phyloP scores from a whole-genome alignment of 2,888 invertebrate species.

The Drosophila kanekoi region DNA sequence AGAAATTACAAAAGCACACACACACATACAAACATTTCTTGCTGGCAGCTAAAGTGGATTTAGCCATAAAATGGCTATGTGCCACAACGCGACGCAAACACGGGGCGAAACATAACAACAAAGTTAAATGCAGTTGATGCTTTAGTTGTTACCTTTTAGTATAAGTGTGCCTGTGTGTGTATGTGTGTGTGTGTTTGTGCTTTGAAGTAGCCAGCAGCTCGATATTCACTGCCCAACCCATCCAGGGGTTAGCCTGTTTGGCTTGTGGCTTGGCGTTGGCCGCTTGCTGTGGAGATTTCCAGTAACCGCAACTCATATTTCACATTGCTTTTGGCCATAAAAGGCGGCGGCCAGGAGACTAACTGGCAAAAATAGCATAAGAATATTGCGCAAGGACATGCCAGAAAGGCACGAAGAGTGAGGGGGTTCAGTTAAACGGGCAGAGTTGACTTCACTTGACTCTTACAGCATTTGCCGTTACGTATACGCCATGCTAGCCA shows the following conservation, averaged over 20 bases:
- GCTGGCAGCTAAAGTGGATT: constrained; percentile 70
- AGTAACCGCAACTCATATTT: constrained; percentile 79
- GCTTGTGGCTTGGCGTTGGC: constrained; percentile 22
- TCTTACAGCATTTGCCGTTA: constrained; percentile 48
- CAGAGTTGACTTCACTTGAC: constrained; percentile 65
- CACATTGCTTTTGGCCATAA: constrained; percentile 71
- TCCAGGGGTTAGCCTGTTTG: constrained; percentile 30
- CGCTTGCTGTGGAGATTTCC: constrained; percentile 57
- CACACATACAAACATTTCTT: constrained; percentile 23
- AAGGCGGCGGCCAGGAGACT: constrained; percentile 41
- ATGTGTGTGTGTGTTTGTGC: constrained; percentile 18
- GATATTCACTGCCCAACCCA: constrained; percentile 28
- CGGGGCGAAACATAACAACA: constrained; percentile 65
- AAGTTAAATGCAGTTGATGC: constrained; percentile 76
- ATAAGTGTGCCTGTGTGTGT: constrained; percentile 6
- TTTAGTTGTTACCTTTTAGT: constrained; percentile 61
- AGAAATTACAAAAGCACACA: constrained; percentile 44
- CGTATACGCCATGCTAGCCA: constrained; percentile 51
- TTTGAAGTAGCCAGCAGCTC: constrained; percentile 46
- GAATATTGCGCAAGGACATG: constrained; percentile 65
- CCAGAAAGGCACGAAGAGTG: constrained; percentile 10
- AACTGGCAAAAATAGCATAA: constrained; percentile 58
- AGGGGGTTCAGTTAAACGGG: background rate
- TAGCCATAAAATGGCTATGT: constrained; percentile 76
- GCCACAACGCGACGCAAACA: constrained; percentile 49